Conservation (phyloP, 2,888 invertebrate genomes). For the Himalopsyche tibetana region DNA sequence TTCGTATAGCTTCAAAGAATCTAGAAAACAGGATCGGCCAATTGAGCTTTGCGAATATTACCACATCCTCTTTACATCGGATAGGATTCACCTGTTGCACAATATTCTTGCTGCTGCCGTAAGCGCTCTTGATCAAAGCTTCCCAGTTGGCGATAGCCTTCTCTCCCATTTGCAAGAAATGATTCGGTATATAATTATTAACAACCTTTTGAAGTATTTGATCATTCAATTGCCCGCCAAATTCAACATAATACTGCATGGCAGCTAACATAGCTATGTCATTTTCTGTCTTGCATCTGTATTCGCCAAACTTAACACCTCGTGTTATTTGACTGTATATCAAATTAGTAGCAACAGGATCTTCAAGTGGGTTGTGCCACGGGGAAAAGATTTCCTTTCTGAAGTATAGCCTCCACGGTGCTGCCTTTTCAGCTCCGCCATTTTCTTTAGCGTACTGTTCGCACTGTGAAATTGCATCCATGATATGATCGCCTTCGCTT, state of each 20-base stretch:
- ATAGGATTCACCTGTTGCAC: conserved; percentile 80
- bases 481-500: conserved; percentile 92
- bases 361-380: conserved; percentile 92
- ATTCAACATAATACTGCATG: conserved; percentile 92
- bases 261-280: conserved; percentile 93
- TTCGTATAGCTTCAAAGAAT: conserved; percentile 93
- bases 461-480: conserved; percentile 97
- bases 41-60: conserved; percentile 91
- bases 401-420: conserved; percentile 92
- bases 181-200: conserved; percentile 88
- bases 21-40: conserved; percentile 97
- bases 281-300: conserved; percentile 88
- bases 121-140: conserved; percentile 83
- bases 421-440: conserved; percentile 88
- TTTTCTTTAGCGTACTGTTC: conserved; percentile 96
- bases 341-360: conserved; percentile 89
- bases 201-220: conserved; percentile 84
- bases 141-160: conserved; percentile 84
- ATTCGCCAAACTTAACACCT: conserved; percentile 95
- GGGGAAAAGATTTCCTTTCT: conserved; percentile 93
- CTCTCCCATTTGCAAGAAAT: conserved; percentile 80
- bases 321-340: conserved; percentile 92
- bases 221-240: conserved; percentile 81
- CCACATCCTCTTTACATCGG: conserved; percentile 92
- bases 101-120: conserved; percentile 84